These are phyloP conservation scores for Ophioderma brevispina DNA, from an alignment of 35 echinoderm and acorn worm species.

Conservation along the genomic window DNA sequence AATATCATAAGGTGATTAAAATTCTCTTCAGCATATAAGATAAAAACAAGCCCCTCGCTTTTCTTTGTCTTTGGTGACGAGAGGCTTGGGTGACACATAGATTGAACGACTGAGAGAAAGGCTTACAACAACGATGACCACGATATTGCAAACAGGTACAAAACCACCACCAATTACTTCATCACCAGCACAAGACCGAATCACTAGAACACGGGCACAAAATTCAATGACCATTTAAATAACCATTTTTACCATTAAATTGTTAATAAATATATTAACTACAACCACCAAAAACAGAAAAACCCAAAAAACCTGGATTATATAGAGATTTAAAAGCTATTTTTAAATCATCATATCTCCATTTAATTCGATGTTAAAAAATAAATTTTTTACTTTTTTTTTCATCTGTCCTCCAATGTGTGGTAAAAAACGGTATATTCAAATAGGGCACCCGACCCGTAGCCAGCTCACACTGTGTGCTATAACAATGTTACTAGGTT, in stretches of 20 bases:
- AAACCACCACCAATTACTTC: background rate
- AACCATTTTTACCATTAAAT: constrained; percentile 8
- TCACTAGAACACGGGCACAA: background rate
- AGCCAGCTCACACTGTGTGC: background rate
- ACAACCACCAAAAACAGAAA: constrained; percentile 3
- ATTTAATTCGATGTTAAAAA: constrained; percentile 11
- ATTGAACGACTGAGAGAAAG: background rate
- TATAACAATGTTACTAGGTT: background rate
- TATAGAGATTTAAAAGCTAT: background rate
- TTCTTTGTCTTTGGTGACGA: no score
- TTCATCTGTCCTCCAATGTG: background rate
- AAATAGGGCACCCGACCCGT: background rate
- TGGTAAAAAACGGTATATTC: constrained; percentile 14
- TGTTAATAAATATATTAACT: background rate
- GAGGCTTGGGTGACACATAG: background rate
- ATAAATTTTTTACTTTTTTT: constrained; percentile 15
- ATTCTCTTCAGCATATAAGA: constrained; percentile 6
- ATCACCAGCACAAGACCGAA: background rate
- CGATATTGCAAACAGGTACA: background rate
- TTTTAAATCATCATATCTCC: constrained; percentile 1
- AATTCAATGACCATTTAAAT: background rate
- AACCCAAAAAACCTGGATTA: no score
- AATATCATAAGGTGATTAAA: constrained; percentile 3
- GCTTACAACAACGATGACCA: background rate
- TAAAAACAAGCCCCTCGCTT: background rate